Base-by-base conservation (phyloP, 1,140 invertebrate species). In the Lepidurus packardi region DNA sequence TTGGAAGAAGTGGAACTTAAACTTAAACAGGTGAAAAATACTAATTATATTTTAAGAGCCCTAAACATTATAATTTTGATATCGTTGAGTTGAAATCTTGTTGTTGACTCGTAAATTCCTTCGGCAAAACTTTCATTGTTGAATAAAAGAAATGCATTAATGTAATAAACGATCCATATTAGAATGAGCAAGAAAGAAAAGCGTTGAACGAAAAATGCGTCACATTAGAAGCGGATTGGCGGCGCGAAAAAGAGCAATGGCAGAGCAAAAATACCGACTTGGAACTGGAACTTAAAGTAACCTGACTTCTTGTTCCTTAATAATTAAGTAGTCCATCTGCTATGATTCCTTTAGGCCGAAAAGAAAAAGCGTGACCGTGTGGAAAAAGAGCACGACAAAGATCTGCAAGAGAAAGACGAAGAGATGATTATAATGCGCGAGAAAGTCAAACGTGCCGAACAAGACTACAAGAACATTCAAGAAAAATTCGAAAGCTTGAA, bases 361-460 rank as follows among this genome's bases (percentile, higher is more conserved):
- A 86, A 86, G 78, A 90, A 90, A 81, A 89, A 88, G 82, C 77
- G 88, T 73, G 90, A 91, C 77, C 83, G 89, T 75, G 84, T 90
- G 82, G 90, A 90, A 82, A 81, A 84, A 21, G 87, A 88, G 74
- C 87, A 89, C 65, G 89, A 90, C 73, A 88, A 88, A 81, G 88
- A 90, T 81, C 82, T 87, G n/a, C 89, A 89, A 82, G 89, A 88
- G 80, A 88, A 89, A 82, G 91, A 92, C 81, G 85, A 87, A 7
- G 91, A 93, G 84, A 82, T 93, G 65, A 86, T 88, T 2, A 86
- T 85, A 16, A 83, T 92, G 11, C 91, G 90, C 81, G 83, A 85
- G 43, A 80, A 83, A 42, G 78, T 85, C 1, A 81, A 82, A 25
- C 82, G 83, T 11, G 24, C 83, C 10, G 84, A 85, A 75, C 79